phyloP scores from a whole-genome alignment of 2,113 vertebrate species.

The Dasypus novemcinctus region DNA sequence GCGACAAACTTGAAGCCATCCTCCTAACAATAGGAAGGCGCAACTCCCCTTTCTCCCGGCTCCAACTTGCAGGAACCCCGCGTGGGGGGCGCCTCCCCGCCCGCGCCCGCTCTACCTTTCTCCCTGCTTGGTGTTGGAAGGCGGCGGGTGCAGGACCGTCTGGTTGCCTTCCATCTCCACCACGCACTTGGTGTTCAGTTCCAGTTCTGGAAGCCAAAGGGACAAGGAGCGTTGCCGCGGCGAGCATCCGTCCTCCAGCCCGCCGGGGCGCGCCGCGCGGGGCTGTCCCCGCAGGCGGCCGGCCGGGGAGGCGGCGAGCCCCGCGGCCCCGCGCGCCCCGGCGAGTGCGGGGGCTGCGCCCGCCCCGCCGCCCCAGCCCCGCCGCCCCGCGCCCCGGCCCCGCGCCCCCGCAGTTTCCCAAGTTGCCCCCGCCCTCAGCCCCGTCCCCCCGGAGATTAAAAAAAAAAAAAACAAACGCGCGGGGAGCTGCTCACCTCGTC shows the following conservation, averaged over 20 bases:
- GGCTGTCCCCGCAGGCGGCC: background rate
- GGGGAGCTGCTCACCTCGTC: slow-evolving; percentile 88
- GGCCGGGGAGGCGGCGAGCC: background rate
- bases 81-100: background rate
- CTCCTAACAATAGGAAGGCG: slow-evolving; percentile 51
- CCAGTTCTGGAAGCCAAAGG: slow-evolving; percentile 90
- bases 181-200: slow-evolving; percentile 98
- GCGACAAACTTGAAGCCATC: slow-evolving; percentile 66
- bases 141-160: slow-evolving; percentile 94
- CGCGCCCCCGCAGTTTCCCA: slow-evolving; percentile 27
- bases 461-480: no score
- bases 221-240: slow-evolving; percentile 35
- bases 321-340: background rate
- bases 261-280: background rate
- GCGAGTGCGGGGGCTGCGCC: background rate
- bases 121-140: slow-evolving; percentile 90
- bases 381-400: background rate
- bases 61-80: slow-evolving; percentile 27
- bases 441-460: background rate
- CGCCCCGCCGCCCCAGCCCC: background rate
- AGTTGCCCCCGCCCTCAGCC: slow-evolving; percentile 49
- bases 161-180: slow-evolving; percentile 99
- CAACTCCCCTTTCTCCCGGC: slow-evolving; percentile 36
- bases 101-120: slow-evolving; percentile 85
- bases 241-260: background rate